These are phyloP conservation scores for Triplophysa yarkandensis DNA, from an alignment of 2,797 vertebrate species.

Conservation along the genomic window DNA sequence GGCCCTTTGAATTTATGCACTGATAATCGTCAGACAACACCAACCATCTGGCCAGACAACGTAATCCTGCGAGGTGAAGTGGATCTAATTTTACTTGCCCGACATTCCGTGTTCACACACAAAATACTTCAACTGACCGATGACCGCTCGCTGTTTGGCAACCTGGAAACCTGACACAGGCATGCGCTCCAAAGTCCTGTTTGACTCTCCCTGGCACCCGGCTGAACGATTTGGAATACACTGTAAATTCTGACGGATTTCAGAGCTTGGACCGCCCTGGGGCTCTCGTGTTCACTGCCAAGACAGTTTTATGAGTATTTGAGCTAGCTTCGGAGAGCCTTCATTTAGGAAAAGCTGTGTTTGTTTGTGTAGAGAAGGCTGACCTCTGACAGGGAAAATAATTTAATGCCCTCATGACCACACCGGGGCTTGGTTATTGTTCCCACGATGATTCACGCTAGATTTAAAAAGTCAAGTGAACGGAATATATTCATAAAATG, in stretches of 20 bases:
- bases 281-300: constrained; percentile 17
- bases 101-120: constrained; percentile 19
- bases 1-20: background rate
- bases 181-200: constrained; percentile 4
- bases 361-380: constrained; percentile 46
- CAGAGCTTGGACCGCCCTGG: constrained; percentile 10
- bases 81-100: constrained; percentile 18
- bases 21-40: constrained; percentile 1
- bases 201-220: background rate
- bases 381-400: constrained; percentile 35
- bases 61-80: background rate
- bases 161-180: constrained; percentile 2
- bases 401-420: constrained; percentile 40
- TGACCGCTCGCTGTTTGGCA: background rate
- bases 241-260: constrained; percentile 19
- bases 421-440: constrained; percentile 19
- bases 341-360: constrained; percentile 42
- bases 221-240: constrained; percentile 17
- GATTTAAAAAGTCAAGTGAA: constrained; percentile 9
- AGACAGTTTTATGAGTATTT: constrained; percentile 43
- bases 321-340: constrained; percentile 31
- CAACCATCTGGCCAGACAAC: constrained; percentile 33
- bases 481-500: constrained; percentile 7
- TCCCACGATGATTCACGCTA: constrained; percentile 30
- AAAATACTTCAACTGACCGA: constrained; percentile 22